These are phyloP conservation scores for Stenurella melanura DNA, from an alignment of 2,888 invertebrate species.

Conservation along the genomic window DNA sequence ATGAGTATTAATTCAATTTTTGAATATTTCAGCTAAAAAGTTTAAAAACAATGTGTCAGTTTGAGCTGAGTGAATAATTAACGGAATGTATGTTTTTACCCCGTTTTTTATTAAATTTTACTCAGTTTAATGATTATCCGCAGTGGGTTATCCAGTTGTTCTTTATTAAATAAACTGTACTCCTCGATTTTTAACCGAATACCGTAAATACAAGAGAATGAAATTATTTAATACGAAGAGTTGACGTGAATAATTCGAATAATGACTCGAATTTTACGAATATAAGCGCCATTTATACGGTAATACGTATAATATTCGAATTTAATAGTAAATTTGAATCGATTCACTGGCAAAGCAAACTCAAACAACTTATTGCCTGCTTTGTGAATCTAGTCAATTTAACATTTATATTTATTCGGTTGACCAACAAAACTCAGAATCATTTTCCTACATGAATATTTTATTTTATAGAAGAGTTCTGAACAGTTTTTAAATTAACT, in stretches of 20 bases:
- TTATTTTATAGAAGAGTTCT: too few relatives aligned
- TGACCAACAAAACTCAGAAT: neutral
- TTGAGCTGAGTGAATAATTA: neutral
- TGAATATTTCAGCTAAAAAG: too few relatives aligned
- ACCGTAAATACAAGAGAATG: neutral
- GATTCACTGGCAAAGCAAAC: slow-evolving; percentile 1
- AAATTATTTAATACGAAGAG: neutral
- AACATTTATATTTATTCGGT: neutral
- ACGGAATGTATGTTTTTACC: neutral
- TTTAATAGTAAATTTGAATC: neutral
- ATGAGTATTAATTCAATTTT: too few relatives aligned
- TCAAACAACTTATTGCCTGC: slow-evolving; percentile 7
- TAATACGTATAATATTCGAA: slow-evolving; percentile 9
- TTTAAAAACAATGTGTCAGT: neutral
- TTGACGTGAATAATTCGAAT: neutral
- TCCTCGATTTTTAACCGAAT: neutral
- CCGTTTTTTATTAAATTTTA: neutral
- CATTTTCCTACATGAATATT: neutral
- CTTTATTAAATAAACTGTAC: neutral
- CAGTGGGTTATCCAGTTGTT: neutral
- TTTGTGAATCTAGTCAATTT: neutral
- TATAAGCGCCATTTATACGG: neutral
- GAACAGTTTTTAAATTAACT: too few relatives aligned
- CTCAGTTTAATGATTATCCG: neutral
- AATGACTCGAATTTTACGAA: slow-evolving; percentile 4